These are phyloP conservation scores for Adelphocoris suturalis DNA, from an alignment of 2,888 invertebrate species.

Conservation along the genomic window DNA sequence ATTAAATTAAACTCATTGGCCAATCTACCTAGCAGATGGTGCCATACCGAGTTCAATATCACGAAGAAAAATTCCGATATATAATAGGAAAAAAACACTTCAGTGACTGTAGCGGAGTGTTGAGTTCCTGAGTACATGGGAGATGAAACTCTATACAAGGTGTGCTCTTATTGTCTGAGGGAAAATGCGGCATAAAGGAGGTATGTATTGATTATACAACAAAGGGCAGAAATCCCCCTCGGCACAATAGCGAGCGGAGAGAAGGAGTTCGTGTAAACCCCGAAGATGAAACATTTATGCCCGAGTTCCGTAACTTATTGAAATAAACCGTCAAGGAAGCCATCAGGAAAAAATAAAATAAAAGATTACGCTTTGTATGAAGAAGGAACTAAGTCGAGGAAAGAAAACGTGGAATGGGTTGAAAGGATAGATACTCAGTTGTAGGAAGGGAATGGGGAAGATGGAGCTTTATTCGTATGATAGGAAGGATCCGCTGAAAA, in stretches of 20 bases:
- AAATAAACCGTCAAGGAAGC: slow-evolving; percentile 1
- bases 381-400: slow-evolving; percentile 10
- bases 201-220: slow-evolving; percentile 44
- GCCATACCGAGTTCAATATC: too few relatives aligned
- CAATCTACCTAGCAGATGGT: too few relatives aligned
- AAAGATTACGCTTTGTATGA: background rate
- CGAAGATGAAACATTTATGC: slow-evolving; percentile 51
- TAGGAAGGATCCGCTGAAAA: slow-evolving; percentile 4
- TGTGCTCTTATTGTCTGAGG: slow-evolving; percentile 3
- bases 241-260: slow-evolving; percentile 15
- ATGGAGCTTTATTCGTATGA: slow-evolving; percentile 37
- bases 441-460: background rate
- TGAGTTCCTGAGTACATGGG: background rate
- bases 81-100: background rate
- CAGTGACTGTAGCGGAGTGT: background rate
- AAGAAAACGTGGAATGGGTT: background rate
- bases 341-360: background rate
- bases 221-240: slow-evolving; percentile 14
- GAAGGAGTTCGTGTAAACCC: slow-evolving; percentile 36
- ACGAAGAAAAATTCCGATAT: background rate
- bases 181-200: slow-evolving; percentile 33
- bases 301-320: slow-evolving; percentile 47
- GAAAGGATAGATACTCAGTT: background rate
- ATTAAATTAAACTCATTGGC: too few relatives aligned
- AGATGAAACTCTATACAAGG: slow-evolving; percentile 29